phyloP scores from a whole-genome alignment of 2,797 vertebrate genomes.

The Chrosomus eos region DNA sequence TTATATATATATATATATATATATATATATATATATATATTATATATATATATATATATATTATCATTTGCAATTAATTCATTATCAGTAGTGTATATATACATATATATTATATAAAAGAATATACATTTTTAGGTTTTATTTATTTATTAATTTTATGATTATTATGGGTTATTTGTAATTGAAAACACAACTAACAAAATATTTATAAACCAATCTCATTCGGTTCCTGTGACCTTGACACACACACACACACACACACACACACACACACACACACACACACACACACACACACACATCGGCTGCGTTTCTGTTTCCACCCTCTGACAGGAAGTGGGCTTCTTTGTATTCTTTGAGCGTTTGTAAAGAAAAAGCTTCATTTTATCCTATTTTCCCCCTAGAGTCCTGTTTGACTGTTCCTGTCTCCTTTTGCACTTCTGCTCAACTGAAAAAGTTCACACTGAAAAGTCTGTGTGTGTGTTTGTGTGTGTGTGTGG shows the following conservation, averaged over 20 bases:
- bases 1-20: too few relatives aligned
- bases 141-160: background rate
- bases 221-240: background rate
- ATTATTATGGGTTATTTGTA: background rate
- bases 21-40: too few relatives aligned
- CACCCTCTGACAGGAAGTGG: background rate
- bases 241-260: background rate
- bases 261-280: background rate
- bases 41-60: too few relatives aligned
- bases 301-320: background rate
- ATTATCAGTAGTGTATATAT: background rate
- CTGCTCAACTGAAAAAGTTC: background rate
- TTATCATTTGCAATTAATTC: background rate
- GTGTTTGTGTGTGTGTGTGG: too few relatives aligned
- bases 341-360: constrained; percentile 7
- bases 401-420: background rate
- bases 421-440: constrained; percentile 16
- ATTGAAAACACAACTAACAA: too few relatives aligned
- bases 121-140: background rate
- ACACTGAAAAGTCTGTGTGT: background rate
- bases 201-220: too few relatives aligned
- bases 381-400: background rate
- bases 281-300: background rate
- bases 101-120: background rate
- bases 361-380: background rate